Conservation (phyloP, 2,888 invertebrate species). For the Pyrgus malvae region DNA sequence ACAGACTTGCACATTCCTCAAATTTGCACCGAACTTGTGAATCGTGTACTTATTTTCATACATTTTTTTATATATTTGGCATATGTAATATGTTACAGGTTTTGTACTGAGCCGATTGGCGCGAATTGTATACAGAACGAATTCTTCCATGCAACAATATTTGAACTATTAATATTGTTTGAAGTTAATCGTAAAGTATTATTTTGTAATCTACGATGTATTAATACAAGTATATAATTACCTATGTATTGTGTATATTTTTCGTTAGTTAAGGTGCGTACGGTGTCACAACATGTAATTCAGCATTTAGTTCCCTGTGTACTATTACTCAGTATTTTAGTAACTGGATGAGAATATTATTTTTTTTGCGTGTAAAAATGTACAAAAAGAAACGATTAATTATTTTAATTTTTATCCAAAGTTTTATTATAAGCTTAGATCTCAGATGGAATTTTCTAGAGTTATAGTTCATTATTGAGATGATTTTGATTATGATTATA, state of each 20-base stretch:
- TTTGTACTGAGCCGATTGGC: conserved; percentile 46
- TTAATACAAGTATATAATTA: conserved; percentile 44
- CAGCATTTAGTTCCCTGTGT: conserved; percentile 52
- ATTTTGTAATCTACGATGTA: conserved; percentile 63
- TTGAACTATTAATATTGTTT: conserved; percentile 49
- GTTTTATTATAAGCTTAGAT: conserved; percentile 79
- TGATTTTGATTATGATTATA: conserved; percentile 35
- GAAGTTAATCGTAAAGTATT: conserved; percentile 64
- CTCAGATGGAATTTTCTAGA: conserved; percentile 74
- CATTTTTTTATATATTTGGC: conserved; percentile 55
- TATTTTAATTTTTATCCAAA: conserved; percentile 78
- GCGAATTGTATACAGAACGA: conserved; percentile 40
- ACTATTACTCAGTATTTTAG: conserved; percentile 55
- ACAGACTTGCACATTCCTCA: conserved; percentile 57
- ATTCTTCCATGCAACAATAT: conserved; percentile 67
- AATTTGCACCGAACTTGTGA: conserved; percentile 55
- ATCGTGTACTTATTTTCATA: conserved; percentile 69
- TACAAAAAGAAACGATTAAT: conserved; percentile 65
- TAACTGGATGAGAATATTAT: conserved; percentile 45
- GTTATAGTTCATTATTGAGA: conserved; percentile 45
- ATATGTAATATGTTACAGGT: conserved; percentile 42
- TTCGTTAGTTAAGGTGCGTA: conserved; percentile 52
- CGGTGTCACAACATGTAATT: conserved; percentile 58
- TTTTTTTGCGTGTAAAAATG: conserved; percentile 74
- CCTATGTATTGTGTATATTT: conserved; percentile 41